Evolutionary conservation across 2,797 vertebrate species (phyloP).

Genomic region (Miopithecus talapoin): DNA sequence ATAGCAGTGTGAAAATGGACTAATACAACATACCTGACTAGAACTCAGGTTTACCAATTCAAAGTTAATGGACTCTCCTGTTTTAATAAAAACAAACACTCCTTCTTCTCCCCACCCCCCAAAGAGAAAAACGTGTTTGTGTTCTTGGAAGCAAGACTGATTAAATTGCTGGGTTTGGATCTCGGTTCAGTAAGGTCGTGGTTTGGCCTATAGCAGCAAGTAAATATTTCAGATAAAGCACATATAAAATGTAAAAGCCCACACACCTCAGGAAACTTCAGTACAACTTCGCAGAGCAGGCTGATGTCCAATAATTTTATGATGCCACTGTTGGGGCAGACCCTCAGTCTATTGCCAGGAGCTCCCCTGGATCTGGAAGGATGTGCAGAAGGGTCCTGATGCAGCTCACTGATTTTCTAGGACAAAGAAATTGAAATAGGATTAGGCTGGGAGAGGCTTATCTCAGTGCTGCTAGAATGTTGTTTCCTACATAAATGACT

Average conservation of each 20-base stretch:
- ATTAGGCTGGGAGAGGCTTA: background rate
- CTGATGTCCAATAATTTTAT: background rate
- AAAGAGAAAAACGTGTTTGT: background rate
- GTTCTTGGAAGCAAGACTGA: conserved; percentile 14
- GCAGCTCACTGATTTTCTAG: background rate
- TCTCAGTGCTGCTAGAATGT: background rate
- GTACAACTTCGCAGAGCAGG: background rate
- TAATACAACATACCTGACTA: background rate
- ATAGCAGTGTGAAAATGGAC: background rate
- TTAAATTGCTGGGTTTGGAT: background rate
- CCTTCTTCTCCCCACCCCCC: background rate
- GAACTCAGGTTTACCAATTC: background rate
- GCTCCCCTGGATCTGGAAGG: background rate
- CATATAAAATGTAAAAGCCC: conserved; percentile 2
- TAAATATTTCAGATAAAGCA: background rate
- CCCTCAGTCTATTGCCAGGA: background rate
- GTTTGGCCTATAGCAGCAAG: background rate
- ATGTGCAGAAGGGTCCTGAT: too few species aligned
- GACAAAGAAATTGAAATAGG: background rate
- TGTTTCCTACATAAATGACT: background rate
- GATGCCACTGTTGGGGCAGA: rapidly evolving
- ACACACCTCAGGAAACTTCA: conserved; percentile 9
- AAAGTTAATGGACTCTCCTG: background rate
- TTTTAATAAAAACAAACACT: background rate
- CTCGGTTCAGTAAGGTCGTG: background rate